A percentile compares a stretch with the other conserved stretches of the same genome.
These are phyloP conservation scores for Gnathonemus longibarbis DNA, from an alignment of 2,113 vertebrate species.

Conservation along the genomic window DNA sequence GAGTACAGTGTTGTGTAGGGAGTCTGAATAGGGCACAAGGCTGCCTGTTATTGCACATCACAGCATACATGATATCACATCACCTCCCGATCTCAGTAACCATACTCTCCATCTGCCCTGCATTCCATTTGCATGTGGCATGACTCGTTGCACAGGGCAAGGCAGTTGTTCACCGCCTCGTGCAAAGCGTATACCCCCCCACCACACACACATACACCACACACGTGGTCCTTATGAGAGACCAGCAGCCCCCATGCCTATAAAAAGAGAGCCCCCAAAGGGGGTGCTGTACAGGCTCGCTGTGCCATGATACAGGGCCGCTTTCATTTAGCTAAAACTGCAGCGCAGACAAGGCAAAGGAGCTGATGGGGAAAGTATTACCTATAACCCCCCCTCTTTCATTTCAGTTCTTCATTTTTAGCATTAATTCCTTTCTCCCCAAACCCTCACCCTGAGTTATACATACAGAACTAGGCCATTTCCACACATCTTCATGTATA, in stretches of 20 bases:
- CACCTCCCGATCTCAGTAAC: not conserved
- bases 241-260: not conserved
- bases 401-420: constrained; percentile 42
- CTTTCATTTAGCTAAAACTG: constrained; percentile 56
- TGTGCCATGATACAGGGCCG: constrained; percentile 22
- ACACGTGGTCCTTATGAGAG: not conserved
- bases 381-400: constrained; percentile 50
- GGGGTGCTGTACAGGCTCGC: not conserved
- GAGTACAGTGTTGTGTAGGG: not conserved
- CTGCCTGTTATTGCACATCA: not conserved
- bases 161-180: not conserved
- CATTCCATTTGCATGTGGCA: not conserved
- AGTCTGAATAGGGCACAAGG: not conserved
- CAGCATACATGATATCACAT: not conserved
- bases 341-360: constrained; percentile 54
- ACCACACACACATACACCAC: not conserved
- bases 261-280: not conserved
- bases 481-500: constrained; percentile 68
- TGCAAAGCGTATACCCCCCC: not conserved
- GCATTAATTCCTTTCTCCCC: constrained; percentile 49
- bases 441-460: constrained; percentile 54
- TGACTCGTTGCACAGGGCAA: not conserved
- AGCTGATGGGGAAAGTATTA: constrained; percentile 44
- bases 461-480: constrained; percentile 65
- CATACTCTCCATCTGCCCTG: not conserved